Evolutionary conservation across 1,140 invertebrate species (phyloP).

Genomic region (Pollicipes pollicipes): DNA sequence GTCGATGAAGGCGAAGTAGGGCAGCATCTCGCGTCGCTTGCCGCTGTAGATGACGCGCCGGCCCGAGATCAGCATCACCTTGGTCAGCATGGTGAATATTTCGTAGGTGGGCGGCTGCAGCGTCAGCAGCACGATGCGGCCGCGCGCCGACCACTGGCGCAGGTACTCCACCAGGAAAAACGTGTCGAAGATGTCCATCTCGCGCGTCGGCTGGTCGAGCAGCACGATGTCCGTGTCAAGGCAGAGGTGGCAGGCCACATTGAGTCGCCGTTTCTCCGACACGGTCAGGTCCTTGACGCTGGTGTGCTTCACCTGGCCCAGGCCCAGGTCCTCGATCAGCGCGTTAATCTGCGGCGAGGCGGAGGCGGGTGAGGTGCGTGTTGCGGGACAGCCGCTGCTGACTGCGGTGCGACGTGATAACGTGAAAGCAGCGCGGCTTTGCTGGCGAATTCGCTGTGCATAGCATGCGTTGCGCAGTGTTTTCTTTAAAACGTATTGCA

Average conservation of each 20-base stretch:
- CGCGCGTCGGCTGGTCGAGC: constrained; percentile 71
- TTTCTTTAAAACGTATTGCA: too few relatives aligned
- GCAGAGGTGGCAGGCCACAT: constrained; percentile 68
- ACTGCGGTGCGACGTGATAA: too few relatives aligned
- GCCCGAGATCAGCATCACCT: constrained; percentile 66
- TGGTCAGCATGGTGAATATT: constrained; percentile 82
- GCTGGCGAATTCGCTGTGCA: too few relatives aligned
- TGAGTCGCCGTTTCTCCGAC: constrained; percentile 64
- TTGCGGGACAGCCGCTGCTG: too few relatives aligned
- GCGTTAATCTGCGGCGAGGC: constrained; percentile 52
- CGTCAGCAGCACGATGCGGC: constrained; percentile 42
- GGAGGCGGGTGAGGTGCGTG: too few relatives aligned
- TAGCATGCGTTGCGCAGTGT: too few relatives aligned
- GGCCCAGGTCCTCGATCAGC: constrained; percentile 70
- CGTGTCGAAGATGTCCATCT: constrained; percentile 90
- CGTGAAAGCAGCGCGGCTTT: too few relatives aligned
- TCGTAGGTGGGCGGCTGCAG: constrained; percentile 86
- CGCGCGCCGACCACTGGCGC: constrained; percentile 77
- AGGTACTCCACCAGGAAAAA: too few relatives aligned
- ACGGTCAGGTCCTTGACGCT: constrained; percentile 59
- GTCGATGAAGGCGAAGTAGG: constrained; percentile 81
- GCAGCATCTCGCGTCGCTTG: constrained; percentile 67
- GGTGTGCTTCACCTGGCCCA: constrained; percentile 62
- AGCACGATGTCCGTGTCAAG: constrained; percentile 37
- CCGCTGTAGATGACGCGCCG: constrained; percentile 81